Base-by-base conservation (phyloP, 1,140 invertebrate species). In the Fopius arisanus region DNA sequence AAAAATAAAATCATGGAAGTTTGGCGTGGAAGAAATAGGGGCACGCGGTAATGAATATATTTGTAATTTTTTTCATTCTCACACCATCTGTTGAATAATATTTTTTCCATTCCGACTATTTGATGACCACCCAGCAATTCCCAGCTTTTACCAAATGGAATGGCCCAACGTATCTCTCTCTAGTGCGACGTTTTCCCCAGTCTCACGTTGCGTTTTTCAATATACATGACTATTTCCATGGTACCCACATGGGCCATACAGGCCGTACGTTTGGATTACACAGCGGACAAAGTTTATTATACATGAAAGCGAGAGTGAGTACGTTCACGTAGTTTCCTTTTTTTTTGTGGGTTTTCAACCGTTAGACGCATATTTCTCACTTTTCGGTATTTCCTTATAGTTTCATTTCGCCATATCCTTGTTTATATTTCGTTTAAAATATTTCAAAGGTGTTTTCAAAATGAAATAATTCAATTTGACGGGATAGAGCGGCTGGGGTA, bases 181-280 rank as follows among this genome's bases (percentile, higher is more conserved):
- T n/a, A n/a, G 23, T 28, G 23, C 14, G 14, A 63, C 59, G 59
- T 63, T 63, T 26, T 37, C 12, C 23, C 43, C 43, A 6, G 59
- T 63, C 26, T 31, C 59, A 12, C 23, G 14, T 28, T 63, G 23
- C 59, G 28, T 31, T 63, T 63, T 63, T 54, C 29, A 37, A 48
- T 69, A 31, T 51, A 41, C 16, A 43, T 70, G 31, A 37, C 19
- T 16, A 21, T 29, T 26, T 33, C 54, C 14, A 62, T 68, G 28
- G 66, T 68, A 69, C 33, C n/a, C 33, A 69, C 66, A 70, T 48
- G 62, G 71, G 43, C 43, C 43, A 51, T 51, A 16, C 43, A 77
- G 73, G 75, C 76, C 74, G 73, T 77, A 77, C 71, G 76, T 77
- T 75, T 77, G 76, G 76, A 77, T 77, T 77, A 75, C 70, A 70